phyloP scores from a whole-genome alignment of 2,113 vertebrate species.

The Saguinus midas region DNA sequence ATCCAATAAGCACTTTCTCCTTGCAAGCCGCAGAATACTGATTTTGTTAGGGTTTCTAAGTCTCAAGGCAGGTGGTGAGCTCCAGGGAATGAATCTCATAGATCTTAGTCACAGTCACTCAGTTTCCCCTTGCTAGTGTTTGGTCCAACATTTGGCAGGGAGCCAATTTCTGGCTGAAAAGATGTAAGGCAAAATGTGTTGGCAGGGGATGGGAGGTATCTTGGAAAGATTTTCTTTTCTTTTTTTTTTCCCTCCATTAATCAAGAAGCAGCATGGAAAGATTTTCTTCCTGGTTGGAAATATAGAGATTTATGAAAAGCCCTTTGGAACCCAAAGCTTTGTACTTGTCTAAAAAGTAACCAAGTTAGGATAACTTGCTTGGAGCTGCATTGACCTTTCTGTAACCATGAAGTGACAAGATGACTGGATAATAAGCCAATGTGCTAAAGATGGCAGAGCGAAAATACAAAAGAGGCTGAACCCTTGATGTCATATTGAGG shows the following conservation, averaged over 20 bases:
- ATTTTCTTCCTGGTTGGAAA: conserved; percentile 27
- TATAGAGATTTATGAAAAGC: neutral
- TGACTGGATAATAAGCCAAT: neutral
- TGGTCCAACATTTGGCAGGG: neutral
- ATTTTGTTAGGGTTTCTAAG: neutral
- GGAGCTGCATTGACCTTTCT: neutral
- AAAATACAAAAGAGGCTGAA: neutral
- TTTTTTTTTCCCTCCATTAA: no score
- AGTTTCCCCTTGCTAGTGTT: neutral
- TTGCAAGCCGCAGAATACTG: neutral
- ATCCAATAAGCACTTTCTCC: neutral
- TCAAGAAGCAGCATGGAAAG: no score
- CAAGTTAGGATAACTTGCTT: neutral
- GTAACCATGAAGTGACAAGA: neutral
- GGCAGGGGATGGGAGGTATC: fast-evolving
- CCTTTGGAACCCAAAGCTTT: neutral
- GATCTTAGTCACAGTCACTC: neutral
- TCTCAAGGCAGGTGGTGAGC: neutral
- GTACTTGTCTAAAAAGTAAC: neutral
- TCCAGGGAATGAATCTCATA: neutral
- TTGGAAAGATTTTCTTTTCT: neutral
- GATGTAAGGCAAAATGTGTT: neutral
- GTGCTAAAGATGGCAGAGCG: neutral
- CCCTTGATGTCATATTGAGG: neutral
- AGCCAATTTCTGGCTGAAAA: neutral